Conservation (phyloP, 53 echinoderm and acorn worm genomes). For the Hippasteria phrygiana region DNA sequence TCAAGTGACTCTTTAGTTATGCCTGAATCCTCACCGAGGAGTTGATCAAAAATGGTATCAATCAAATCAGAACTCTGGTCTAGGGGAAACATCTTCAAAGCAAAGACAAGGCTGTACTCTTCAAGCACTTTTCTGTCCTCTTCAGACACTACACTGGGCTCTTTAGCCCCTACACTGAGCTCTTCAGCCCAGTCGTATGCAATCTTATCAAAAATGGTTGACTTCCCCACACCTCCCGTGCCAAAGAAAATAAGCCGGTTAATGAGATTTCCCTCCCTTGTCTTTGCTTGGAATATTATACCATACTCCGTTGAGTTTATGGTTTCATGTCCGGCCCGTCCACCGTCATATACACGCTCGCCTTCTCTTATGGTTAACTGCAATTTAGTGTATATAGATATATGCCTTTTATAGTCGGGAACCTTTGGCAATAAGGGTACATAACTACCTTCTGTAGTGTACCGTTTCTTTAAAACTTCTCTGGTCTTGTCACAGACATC, state of each 20-base stretch:
- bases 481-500: not conserved
- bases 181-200: slow-evolving; percentile 47
- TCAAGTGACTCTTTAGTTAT: not conserved
- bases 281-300: not conserved
- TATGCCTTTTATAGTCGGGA: not conserved
- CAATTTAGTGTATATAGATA: slow-evolving; percentile 8
- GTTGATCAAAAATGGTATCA: slow-evolving; percentile 35
- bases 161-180: too few species aligned
- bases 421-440: slow-evolving; percentile 2
- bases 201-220: slow-evolving; percentile 33
- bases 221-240: slow-evolving; percentile 28
- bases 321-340: not conserved
- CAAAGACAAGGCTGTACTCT: slow-evolving; percentile 26
- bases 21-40: not conserved
- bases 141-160: too few species aligned
- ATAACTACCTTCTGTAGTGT: slow-evolving; percentile 8
- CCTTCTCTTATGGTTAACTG: not conserved
- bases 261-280: not conserved
- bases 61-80: not conserved
- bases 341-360: not conserved
- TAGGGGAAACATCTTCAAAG: slow-evolving; percentile 24
- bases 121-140: too few species aligned
- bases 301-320: not conserved
- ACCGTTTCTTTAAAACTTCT: not conserved
- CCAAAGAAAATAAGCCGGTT: slow-evolving; percentile 21